Conservation (phyloP, 2,797 vertebrate genomes). For the Smutsia gigantea region DNA sequence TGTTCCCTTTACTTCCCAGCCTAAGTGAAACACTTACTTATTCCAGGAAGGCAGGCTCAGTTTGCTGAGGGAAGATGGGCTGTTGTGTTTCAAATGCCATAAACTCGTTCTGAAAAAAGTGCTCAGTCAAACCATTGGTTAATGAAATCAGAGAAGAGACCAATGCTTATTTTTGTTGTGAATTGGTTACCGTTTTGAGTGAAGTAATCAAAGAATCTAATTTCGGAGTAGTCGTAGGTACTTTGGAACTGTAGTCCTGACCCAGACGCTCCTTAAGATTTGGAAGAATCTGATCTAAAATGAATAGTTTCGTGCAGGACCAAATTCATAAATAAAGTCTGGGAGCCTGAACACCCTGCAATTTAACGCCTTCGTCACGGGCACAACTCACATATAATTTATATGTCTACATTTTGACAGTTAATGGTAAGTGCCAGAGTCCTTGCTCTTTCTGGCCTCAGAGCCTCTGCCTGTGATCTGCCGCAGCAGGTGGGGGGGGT, state of each 20-base stretch:
- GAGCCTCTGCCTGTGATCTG: too few species aligned
- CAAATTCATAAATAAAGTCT: not conserved
- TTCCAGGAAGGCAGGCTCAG: rapidly evolving
- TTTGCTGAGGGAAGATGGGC: rapidly evolving
- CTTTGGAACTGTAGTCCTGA: not conserved
- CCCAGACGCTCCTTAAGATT: not conserved
- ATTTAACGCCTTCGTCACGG: rapidly evolving
- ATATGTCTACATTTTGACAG: rapidly evolving
- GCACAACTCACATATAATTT: rapidly evolving
- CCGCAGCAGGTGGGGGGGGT: rapidly evolving
- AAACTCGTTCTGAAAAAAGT: not conserved
- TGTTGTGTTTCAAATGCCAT: rapidly evolving
- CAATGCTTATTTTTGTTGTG: not conserved
- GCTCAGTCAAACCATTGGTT: too few species aligned
- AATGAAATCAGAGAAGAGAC: not conserved
- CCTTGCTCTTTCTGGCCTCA: not conserved
- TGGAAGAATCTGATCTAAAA: not conserved
- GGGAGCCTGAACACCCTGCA: not conserved
- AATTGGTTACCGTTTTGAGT: not conserved
- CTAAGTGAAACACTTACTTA: not conserved
- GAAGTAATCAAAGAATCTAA: not conserved
- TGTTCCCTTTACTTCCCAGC: not conserved
- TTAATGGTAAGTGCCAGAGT: rapidly evolving
- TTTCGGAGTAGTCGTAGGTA: not conserved
- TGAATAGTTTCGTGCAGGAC: not conserved